Percentiles rank a stretch among this genome's conserved stretches.
phyloP scores from a whole-genome alignment of 37 sponge, comb jelly and placozoan genomes.

The Aplysina aerophoba region DNA sequence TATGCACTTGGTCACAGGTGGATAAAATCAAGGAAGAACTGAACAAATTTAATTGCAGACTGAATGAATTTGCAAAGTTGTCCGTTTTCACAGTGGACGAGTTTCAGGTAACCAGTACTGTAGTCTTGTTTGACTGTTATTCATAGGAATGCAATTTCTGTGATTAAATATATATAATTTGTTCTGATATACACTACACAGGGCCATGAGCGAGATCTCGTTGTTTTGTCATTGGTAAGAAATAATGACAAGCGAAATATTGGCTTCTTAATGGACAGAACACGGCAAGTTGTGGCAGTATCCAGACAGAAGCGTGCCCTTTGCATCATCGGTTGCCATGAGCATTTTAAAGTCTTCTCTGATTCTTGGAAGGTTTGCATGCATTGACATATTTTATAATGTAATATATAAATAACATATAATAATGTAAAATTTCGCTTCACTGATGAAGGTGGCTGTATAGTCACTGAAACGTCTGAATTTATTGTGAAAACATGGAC shows the following conservation, averaged over 20 bases:
- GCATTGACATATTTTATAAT: no score
- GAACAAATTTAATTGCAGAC: background rate
- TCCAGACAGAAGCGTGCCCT: constrained; percentile 49
- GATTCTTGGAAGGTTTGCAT: constrained; percentile 3
- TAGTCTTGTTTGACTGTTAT: no score
- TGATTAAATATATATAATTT: no score
- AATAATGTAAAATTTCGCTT: no score
- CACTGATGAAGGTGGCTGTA: no score
- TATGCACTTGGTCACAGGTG: no score
- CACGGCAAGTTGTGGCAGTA: constrained; percentile 39
- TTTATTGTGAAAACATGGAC: no score
- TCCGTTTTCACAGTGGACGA: constrained; percentile 47
- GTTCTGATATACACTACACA: background rate
- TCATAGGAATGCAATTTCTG: no score
- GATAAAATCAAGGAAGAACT: no score
- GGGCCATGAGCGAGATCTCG: constrained; percentile 11
- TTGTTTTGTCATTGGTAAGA: constrained; percentile 1
- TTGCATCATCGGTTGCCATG: constrained; percentile 30
- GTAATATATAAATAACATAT: no score
- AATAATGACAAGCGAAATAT: constrained; percentile 19
- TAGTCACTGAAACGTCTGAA: no score
- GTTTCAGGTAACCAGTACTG: constrained; percentile 46
- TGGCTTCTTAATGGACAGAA: constrained; percentile 39
- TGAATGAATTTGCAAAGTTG: background rate
- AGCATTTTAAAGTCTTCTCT: background rate